phyloP scores from a whole-genome alignment of 2,113 vertebrate species.

The Bubo scandiacus region DNA sequence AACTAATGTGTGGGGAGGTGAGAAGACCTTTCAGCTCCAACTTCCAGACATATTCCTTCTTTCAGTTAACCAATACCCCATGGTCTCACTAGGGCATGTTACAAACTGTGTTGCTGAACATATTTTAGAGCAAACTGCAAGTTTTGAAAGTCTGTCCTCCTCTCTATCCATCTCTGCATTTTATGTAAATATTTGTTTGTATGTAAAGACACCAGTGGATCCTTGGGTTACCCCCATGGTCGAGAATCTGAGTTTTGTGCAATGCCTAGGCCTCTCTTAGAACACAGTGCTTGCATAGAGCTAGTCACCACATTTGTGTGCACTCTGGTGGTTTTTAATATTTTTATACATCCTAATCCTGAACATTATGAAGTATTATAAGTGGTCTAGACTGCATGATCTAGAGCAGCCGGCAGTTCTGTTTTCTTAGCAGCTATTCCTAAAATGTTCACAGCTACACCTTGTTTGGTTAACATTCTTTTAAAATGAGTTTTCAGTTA shows the following conservation, averaged over 20 bases:
- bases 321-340: slow-evolving; percentile 63
- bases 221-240: neutral
- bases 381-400: slow-evolving; percentile 63
- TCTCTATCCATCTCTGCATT: slow-evolving; percentile 18
- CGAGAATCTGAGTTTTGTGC: slow-evolving; percentile 40
- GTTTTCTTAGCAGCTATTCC: slow-evolving; percentile 34
- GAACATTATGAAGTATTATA: slow-evolving; percentile 28
- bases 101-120: slow-evolving; percentile 14
- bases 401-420: slow-evolving; percentile 21
- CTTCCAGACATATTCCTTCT: neutral
- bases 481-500: slow-evolving; percentile 16
- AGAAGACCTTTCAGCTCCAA: neutral
- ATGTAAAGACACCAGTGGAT: slow-evolving; percentile 50
- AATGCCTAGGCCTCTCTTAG: slow-evolving; percentile 56
- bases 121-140: neutral
- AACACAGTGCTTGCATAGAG: slow-evolving; percentile 58
- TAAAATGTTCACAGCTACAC: neutral
- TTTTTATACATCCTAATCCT: slow-evolving; percentile 62
- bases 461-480: slow-evolving; percentile 25
- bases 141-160: slow-evolving; percentile 32
- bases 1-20: neutral
- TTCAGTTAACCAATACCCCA: slow-evolving; percentile 13
- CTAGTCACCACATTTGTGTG: slow-evolving; percentile 57
- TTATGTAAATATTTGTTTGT: slow-evolving; percentile 64
- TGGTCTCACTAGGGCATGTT: slow-evolving; percentile 16